Percentiles rank a stretch among this genome's conserved stretches.
Conservation (phyloP, 2,888 invertebrate species). For the Stramonita haemastoma region DNA sequence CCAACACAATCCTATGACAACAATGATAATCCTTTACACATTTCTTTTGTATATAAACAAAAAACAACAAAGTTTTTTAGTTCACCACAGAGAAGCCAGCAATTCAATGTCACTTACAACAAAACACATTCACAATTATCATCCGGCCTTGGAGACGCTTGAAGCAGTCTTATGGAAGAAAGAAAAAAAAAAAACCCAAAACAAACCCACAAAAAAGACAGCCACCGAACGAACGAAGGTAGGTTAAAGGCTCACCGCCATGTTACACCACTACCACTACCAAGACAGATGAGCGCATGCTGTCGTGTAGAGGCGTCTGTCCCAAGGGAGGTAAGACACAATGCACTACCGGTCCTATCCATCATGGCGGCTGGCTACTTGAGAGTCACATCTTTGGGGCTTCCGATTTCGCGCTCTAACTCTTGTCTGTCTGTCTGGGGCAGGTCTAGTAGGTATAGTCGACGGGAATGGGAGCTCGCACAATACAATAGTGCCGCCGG, state of each 20-base stretch:
- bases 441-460: neutral
- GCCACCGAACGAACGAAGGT: neutral
- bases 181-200: neutral
- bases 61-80: too few relatives aligned
- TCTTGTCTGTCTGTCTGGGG: neutral
- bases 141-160: neutral
- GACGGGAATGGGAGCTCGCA: neutral
- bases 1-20: too few relatives aligned
- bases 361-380: neutral
- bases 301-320: neutral
- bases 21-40: too few relatives aligned
- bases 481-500: neutral
- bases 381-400: neutral
- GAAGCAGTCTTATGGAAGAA: neutral
- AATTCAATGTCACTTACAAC: neutral
- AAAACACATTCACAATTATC: neutral
- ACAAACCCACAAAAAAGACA: neutral
- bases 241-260: neutral
- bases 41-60: too few relatives aligned
- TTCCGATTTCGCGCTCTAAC: neutral
- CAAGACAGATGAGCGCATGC: slow-evolving; percentile 15
- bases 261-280: neutral
- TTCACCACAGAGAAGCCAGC: neutral
- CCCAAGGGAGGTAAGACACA: slow-evolving; percentile 37
- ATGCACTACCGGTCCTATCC: slow-evolving; percentile 35